Evolutionary conservation across 2,888 invertebrate genomes (phyloP).

Genomic region (Synanthedon vespiformis): DNA sequence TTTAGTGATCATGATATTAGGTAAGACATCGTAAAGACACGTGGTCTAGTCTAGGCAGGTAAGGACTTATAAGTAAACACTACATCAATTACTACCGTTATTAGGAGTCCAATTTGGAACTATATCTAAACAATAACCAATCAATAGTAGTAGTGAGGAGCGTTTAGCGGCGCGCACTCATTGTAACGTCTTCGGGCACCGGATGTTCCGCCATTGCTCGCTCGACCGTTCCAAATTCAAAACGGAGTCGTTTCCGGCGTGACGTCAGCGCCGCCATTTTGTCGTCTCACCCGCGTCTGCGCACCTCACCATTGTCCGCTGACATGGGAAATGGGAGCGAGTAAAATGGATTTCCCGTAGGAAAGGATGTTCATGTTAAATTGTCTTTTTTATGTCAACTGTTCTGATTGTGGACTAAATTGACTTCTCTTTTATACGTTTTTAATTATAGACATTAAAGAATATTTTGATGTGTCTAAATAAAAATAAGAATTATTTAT

Average conservation of each 20-base stretch:
- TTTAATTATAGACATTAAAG: too few species aligned
- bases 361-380: conserved; percentile 30
- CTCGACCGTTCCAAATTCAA: conserved; percentile 70
- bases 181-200: conserved; percentile 64
- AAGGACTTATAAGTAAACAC: too few species aligned
- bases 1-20: too few species aligned
- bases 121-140: conserved; percentile 13
- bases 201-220: conserved; percentile 69
- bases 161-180: conserved; percentile 35
- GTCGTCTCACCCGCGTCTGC: conserved; percentile 35
- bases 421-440: not conserved
- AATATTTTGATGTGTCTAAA: too few species aligned
- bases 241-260: conserved; percentile 68
- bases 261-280: conserved; percentile 61
- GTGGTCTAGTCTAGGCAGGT: too few species aligned
- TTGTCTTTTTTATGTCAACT: not conserved
- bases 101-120: not conserved
- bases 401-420: not conserved
- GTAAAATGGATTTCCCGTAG: conserved; percentile 54
- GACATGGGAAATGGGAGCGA: conserved; percentile 60
- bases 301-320: conserved; percentile 24
- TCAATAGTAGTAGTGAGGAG: conserved; percentile 15
- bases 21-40: too few species aligned
- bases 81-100: too few species aligned
- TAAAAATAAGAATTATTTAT: too few species aligned